Evolutionary conservation across 2,797 vertebrate genomes (phyloP).

Genomic region (Aulostomus chinensis): DNA sequence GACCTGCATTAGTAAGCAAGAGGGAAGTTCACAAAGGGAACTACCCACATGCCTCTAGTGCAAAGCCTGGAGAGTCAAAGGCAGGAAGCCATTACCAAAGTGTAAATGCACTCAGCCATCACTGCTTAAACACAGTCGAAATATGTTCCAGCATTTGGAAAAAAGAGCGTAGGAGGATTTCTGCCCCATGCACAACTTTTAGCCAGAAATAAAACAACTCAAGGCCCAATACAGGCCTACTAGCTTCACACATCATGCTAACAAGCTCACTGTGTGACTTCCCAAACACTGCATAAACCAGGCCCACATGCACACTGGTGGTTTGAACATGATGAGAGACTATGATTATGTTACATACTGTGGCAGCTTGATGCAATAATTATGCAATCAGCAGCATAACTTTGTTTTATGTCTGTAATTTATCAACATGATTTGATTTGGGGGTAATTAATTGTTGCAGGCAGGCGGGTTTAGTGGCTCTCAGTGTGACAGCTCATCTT

Average conservation of each 20-base stretch:
- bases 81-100: slow-evolving; percentile 79
- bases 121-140: slow-evolving; percentile 65
- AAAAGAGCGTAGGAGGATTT: slow-evolving; percentile 17
- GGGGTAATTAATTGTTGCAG: slow-evolving; percentile 63
- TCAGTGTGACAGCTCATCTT: slow-evolving; percentile 48
- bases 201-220: slow-evolving; percentile 19
- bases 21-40: slow-evolving; percentile 25
- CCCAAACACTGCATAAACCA: slow-evolving; percentile 68
- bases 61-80: slow-evolving; percentile 66
- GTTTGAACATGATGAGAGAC: slow-evolving; percentile 74
- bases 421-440: slow-evolving; percentile 66
- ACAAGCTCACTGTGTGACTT: slow-evolving; percentile 26
- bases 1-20: slow-evolving; percentile 25
- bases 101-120: slow-evolving; percentile 75
- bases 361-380: slow-evolving; percentile 72
- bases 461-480: slow-evolving; percentile 33
- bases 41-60: slow-evolving; percentile 27
- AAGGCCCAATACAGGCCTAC: slow-evolving; percentile 16
- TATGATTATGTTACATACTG: slow-evolving; percentile 74
- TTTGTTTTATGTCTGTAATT: slow-evolving; percentile 66
- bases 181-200: slow-evolving; percentile 25
- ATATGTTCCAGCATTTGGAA: slow-evolving; percentile 57
- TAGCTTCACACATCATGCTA: slow-evolving; percentile 37
- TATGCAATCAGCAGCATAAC: slow-evolving; percentile 73
- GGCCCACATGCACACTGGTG: slow-evolving; percentile 64